Percentiles rank a stretch among this genome's conserved stretches.
Conservation (phyloP, 2,113 vertebrate genomes). For the Plecturocebus donacophilus region DNA sequence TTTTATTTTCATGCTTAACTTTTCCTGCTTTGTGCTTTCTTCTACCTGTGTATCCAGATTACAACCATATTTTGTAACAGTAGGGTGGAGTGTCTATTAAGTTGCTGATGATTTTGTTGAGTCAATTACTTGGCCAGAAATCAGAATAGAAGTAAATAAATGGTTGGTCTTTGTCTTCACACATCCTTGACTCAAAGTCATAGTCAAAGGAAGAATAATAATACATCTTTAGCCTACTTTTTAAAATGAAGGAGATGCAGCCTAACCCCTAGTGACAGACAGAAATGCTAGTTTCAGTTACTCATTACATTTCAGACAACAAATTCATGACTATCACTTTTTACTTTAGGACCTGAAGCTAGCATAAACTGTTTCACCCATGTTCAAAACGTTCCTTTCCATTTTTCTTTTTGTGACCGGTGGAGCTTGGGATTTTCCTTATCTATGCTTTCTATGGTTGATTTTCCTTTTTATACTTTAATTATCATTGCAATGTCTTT, state of each 20-base stretch:
- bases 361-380: background rate
- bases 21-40: background rate
- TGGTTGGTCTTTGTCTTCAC: background rate
- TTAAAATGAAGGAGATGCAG: background rate
- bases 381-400: background rate
- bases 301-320: background rate
- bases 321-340: background rate
- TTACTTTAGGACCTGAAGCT: background rate
- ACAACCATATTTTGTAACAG: background rate
- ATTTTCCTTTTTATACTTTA: background rate
- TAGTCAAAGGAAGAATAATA: background rate
- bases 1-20: background rate
- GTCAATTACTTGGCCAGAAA: background rate
- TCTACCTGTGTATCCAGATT: background rate
- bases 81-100: background rate
- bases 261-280: background rate
- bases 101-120: background rate
- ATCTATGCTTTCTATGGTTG: background rate
- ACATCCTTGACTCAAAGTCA: background rate
- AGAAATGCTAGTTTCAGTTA: rapidly evolving
- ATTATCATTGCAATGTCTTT: background rate
- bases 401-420: background rate
- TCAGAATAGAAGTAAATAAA: background rate
- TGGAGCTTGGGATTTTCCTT: background rate
- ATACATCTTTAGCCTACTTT: background rate